Percentiles rank a stretch among this genome's conserved stretches.
These are phyloP conservation scores for Ypsolopha scabrella DNA, from an alignment of 2,888 invertebrate genomes.

Conservation along the genomic window DNA sequence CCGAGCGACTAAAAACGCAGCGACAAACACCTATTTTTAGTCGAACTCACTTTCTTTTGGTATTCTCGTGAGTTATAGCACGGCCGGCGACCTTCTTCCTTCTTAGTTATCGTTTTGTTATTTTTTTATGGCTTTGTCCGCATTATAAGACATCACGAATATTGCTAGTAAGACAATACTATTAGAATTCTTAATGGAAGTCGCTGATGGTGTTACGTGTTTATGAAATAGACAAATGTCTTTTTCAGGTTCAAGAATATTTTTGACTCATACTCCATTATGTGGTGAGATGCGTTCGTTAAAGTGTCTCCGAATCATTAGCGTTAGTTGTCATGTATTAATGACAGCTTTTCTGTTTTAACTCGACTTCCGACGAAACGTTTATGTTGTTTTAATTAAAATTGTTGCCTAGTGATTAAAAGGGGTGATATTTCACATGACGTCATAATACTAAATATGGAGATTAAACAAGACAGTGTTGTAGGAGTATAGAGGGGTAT, in stretches of 20 bases:
- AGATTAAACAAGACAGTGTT: too few relatives aligned
- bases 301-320: slow-evolving; percentile 29
- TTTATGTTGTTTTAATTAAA: slow-evolving; percentile 39
- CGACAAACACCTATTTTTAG: slow-evolving; percentile 38
- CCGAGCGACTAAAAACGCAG: slow-evolving; percentile 55
- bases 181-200: neutral
- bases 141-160: neutral
- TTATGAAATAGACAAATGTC: neutral
- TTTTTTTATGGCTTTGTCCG: neutral
- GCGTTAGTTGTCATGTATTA: slow-evolving; percentile 29
- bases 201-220: neutral
- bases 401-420: slow-evolving; percentile 31
- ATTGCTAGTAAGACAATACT: neutral
- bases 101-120: neutral
- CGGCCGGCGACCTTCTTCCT: slow-evolving; percentile 1
- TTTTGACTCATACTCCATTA: neutral
- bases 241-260: neutral
- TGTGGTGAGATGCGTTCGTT: slow-evolving; percentile 11
- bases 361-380: slow-evolving; percentile 23
- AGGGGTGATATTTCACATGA: slow-evolving; percentile 25
- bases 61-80: neutral
- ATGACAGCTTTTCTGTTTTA: slow-evolving; percentile 16
- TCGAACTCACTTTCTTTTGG: slow-evolving; percentile 19
- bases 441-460: slow-evolving; percentile 14
- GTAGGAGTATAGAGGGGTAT: neutral